phyloP scores from a whole-genome alignment of 2,797 vertebrate genomes.

The Lagocephalus sceleratus region DNA sequence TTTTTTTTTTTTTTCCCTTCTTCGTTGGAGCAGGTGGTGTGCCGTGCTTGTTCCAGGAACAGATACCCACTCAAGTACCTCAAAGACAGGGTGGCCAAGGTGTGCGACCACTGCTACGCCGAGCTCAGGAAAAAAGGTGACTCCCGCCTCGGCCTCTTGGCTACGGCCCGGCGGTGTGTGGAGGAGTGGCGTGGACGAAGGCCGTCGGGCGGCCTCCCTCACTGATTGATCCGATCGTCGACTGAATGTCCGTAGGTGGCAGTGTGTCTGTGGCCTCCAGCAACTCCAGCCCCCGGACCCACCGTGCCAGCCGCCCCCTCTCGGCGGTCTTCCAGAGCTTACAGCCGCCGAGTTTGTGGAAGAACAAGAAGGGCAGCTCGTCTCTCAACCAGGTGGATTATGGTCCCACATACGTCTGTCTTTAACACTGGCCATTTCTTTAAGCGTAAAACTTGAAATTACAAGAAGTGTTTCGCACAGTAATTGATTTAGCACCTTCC shows the following conservation, averaged over 20 bases:
- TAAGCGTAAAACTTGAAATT: not conserved
- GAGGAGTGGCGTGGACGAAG: not conserved
- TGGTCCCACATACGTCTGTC: not conserved
- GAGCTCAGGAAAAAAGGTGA: conserved; percentile 91
- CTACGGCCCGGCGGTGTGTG: too few species aligned
- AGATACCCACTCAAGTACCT: conserved; percentile 97
- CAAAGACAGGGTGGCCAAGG: conserved; percentile 91
- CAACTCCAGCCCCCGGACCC: conserved; percentile 81
- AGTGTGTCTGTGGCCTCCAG: conserved; percentile 68
- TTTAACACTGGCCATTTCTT: not conserved
- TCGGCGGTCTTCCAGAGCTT: conserved; percentile 94
- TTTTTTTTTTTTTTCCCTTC: not conserved
- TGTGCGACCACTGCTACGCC: conserved; percentile 89
- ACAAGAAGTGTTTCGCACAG: too few species aligned
- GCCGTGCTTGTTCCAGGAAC: conserved; percentile 92
- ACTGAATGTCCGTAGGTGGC: conserved; percentile 70
- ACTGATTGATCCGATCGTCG: too few species aligned
- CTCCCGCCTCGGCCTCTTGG: not conserved
- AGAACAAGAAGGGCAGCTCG: conserved; percentile 85
- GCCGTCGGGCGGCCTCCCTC: too few species aligned
- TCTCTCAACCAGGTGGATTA: conserved; percentile 83
- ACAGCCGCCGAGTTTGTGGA: conserved; percentile 88
- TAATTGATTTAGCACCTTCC: too few species aligned
- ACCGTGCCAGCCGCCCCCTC: conserved; percentile 84
- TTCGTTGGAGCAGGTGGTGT: conserved; percentile 83